phyloP scores from a whole-genome alignment of 2,888 invertebrate species.

The Bembecia ichneumoniformis region DNA sequence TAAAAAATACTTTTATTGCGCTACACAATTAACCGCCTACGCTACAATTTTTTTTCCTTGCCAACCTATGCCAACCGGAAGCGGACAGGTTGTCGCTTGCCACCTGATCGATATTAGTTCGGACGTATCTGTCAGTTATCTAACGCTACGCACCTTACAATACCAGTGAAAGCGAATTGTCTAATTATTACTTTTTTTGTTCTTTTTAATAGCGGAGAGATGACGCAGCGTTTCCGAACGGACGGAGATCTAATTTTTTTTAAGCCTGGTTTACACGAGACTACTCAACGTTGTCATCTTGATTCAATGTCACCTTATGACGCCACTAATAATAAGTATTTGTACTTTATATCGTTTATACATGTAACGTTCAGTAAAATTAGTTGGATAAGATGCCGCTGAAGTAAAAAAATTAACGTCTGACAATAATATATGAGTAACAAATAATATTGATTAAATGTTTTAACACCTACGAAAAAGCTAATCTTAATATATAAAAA shows the following conservation, averaged over 20 bases:
- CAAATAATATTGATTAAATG: no score
- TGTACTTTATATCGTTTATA: no score
- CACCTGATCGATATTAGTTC: slow-evolving; percentile 48
- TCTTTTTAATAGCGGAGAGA: slow-evolving; percentile 44
- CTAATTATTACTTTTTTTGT: slow-evolving; percentile 47
- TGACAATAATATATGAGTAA: no score
- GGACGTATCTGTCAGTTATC: slow-evolving; percentile 49
- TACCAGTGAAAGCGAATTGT: slow-evolving; percentile 63
- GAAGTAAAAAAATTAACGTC: no score
- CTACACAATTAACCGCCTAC: neutral
- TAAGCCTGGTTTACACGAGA: slow-evolving; percentile 2
- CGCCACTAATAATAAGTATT: no score
- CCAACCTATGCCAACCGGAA: slow-evolving; percentile 18
- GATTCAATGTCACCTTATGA: no score
- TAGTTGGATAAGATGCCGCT: no score
- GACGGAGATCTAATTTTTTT: slow-evolving; percentile 1
- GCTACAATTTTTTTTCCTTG: slow-evolving; percentile 8
- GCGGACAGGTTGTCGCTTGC: slow-evolving; percentile 46
- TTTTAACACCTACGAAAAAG: no score
- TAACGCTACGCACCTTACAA: slow-evolving; percentile 51
- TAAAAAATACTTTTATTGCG: neutral
- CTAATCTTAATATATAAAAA: no score
- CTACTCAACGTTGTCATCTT: no score
- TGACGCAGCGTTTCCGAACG: slow-evolving; percentile 47
- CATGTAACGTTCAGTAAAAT: no score